Evolutionary conservation across 2,797 vertebrate species (phyloP), one percentile per base, ranked within the genome.

Genomic region (Siniperca scherzeri): DNA sequence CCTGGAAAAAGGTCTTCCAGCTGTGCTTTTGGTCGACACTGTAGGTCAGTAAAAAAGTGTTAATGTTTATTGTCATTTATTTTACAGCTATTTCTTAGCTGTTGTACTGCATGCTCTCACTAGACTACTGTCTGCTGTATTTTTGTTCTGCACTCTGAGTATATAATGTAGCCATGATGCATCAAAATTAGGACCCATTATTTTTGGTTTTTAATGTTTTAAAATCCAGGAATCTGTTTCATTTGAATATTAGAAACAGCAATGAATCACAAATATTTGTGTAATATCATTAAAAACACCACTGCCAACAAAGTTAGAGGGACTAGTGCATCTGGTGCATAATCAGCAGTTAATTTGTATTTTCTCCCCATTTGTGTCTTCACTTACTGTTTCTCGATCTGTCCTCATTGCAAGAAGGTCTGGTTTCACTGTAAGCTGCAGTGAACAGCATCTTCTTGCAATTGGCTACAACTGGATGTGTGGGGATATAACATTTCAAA

Each of bases 11-110:
- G 0, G 0, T 0, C 0, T 88, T 0, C 0, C 0, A 0, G 67
- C 71, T 6, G 12, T 2, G 1, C 14, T 95, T 21, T 22, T 0
- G 7, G 77, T 92, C 7, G 77, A 90, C 53, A 90, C 91, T 57
- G 0, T 0, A 66, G 94, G 96, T 95, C 65, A 87, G 92, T 91
- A 48, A 52, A 68, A 33, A 27, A n/a, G 2, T 40, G 14, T 60
- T 46, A 1, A 7, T 40, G 53, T 80, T 22, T 71, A 7, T 46
- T 50, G 4, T 60, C n/a, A 65, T 40, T 70, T 6, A 57, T 6
- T 61, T 13, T 36, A 6, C 13, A 14, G n/a, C 67, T 25, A 13
- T 66, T 44, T 46, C 5, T 68, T n/a, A 64, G 19, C 30, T 60
- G 6, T 7, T 65, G 13, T 13, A 44, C 10, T 66, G 4, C 11